Evolutionary conservation across 2,797 vertebrate genomes (phyloP).

Genomic region (Pseudochaenichthys georgianus): DNA sequence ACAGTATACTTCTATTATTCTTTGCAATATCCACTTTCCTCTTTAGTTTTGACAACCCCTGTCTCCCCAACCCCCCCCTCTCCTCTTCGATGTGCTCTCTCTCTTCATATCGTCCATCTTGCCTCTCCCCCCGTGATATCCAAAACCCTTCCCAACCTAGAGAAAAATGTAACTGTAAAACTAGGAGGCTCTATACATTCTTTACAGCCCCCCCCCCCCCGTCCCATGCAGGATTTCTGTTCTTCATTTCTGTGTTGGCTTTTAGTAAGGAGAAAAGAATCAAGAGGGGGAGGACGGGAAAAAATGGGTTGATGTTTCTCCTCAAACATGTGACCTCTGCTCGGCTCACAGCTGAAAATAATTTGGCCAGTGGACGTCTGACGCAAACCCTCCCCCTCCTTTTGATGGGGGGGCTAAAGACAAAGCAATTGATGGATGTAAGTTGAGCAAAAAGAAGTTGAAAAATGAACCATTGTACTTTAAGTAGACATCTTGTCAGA

Average conservation of each 20-base stretch:
- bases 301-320: slow-evolving; percentile 76
- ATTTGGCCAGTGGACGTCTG: slow-evolving; percentile 79
- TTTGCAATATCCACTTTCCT: slow-evolving; percentile 72
- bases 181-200: slow-evolving; percentile 60
- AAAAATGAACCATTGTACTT: slow-evolving; percentile 35
- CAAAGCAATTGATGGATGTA: slow-evolving; percentile 37
- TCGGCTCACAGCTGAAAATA: slow-evolving; percentile 86
- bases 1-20: slow-evolving; percentile 71
- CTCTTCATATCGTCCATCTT: slow-evolving; percentile 46
- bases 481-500: slow-evolving; percentile 21
- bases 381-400: slow-evolving; percentile 64
- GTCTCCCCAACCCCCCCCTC: slow-evolving; percentile 26
- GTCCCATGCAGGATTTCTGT: slow-evolving; percentile 55
- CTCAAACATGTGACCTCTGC: slow-evolving; percentile 83
- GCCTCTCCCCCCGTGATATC: slow-evolving; percentile 46
- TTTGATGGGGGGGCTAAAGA: slow-evolving; percentile 45
- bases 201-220: slow-evolving; percentile 27
- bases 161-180: slow-evolving; percentile 57
- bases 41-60: slow-evolving; percentile 66
- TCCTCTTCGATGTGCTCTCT: slow-evolving; percentile 26
- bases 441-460: slow-evolving; percentile 34
- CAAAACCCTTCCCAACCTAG: slow-evolving; percentile 38
- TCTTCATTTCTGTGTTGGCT: slow-evolving; percentile 63
- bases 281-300: slow-evolving; percentile 37
- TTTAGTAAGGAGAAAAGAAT: slow-evolving; percentile 61